Evolutionary conservation across 2,113 vertebrate genomes (phyloP).

Genomic region (Oceanites oceanicus): DNA sequence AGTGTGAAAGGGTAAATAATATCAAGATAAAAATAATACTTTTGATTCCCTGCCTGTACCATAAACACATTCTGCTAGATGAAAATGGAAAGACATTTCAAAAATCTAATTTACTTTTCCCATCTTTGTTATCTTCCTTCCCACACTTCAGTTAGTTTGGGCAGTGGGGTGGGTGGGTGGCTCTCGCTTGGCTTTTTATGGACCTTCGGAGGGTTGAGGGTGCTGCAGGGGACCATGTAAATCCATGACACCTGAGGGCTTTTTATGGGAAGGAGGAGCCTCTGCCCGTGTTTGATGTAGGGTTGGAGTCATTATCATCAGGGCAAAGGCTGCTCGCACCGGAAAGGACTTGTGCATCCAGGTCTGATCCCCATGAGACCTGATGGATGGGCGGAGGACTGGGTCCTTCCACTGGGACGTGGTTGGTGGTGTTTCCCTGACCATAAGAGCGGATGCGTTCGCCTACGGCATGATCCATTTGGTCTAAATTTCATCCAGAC

Average conservation of each 20-base stretch:
- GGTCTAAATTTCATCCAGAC: background rate
- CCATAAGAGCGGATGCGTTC: accelerated
- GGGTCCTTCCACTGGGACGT: background rate
- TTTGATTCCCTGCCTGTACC: background rate
- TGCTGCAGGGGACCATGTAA: background rate
- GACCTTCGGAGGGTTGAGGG: background rate
- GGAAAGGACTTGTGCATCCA: background rate
- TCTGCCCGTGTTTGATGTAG: background rate
- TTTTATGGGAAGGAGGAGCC: background rate
- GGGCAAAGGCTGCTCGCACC: background rate
- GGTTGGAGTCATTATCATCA: background rate
- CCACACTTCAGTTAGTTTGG: background rate
- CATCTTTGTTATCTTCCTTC: background rate
- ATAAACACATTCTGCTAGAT: constrained; percentile 11
- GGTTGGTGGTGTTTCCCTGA: background rate
- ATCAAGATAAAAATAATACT: constrained; percentile 56
- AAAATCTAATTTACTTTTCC: background rate
- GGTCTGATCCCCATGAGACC: background rate
- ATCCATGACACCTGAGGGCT: background rate
- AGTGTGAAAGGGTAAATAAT: constrained; percentile 60
- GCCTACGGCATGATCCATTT: accelerated
- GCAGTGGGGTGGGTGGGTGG: background rate
- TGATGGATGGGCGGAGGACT: background rate
- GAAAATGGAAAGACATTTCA: background rate
- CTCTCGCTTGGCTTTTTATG: background rate